A percentile compares a stretch with the other conserved stretches of the same genome.
Conservation (phyloP, 2,113 vertebrate species). For the Microtus richardsoni region DNA sequence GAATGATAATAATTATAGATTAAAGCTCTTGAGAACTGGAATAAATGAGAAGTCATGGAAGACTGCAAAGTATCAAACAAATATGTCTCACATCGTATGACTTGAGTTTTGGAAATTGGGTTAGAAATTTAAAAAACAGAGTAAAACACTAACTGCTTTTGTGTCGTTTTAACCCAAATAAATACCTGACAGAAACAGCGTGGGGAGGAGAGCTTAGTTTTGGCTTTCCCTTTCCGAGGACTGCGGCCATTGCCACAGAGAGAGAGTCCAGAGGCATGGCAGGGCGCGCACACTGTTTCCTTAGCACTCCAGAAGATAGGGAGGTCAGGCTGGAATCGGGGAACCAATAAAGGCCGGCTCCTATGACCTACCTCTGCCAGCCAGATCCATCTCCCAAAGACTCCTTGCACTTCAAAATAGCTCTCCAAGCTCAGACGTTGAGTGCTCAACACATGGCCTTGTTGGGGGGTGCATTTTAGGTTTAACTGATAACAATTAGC, state of each 20-base stretch:
- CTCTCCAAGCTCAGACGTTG: not conserved
- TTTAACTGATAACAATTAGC: not conserved
- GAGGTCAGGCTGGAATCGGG: too few relatives aligned
- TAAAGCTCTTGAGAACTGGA: not conserved
- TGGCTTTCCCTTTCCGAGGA: too few relatives aligned
- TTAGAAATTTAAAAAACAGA: conserved; percentile 23
- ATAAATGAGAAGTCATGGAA: conserved; percentile 20
- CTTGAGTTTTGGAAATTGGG: conserved; percentile 49
- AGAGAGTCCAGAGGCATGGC: not conserved
- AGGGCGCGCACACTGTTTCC: not conserved
- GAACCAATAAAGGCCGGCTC: not conserved
- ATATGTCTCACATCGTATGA: not conserved
- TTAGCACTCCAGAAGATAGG: not conserved
- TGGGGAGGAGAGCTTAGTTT: not conserved
- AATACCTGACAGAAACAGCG: not conserved
- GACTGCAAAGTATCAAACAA: not conserved
- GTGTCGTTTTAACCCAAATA: not conserved
- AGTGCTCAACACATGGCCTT: not conserved
- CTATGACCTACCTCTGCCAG: not conserved
- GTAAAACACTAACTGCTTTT: not conserved
- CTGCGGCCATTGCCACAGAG: too few relatives aligned
- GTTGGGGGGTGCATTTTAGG: not conserved
- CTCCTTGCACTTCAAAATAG: not conserved
- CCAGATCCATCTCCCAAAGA: not conserved
- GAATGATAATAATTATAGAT: not conserved